Evolutionary conservation across 2,888 invertebrate genomes (phyloP).

Genomic region (Drosophila quinaria): DNA sequence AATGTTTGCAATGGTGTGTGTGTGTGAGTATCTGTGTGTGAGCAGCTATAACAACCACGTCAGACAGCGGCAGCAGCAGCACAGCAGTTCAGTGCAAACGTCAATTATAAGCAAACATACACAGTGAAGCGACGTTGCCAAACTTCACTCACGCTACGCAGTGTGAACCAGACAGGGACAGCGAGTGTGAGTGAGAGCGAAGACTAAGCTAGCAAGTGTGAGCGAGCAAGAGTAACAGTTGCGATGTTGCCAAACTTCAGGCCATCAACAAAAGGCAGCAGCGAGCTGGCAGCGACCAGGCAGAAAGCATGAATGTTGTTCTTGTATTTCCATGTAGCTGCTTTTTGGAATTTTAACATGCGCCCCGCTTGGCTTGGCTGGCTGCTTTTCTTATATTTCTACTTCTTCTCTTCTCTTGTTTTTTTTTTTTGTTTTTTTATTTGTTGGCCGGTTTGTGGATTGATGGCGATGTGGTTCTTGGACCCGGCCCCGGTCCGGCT

Average conservation of each 20-base stretch:
- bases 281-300: constrained; percentile 29
- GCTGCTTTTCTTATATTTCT: constrained; percentile 43
- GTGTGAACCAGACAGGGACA: constrained; percentile 34
- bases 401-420: constrained; percentile 28
- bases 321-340: constrained; percentile 76
- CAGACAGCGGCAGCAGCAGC: constrained; percentile 64
- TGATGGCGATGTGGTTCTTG: constrained; percentile 64
- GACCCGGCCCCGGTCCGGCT: constrained; percentile 46
- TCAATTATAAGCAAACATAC: constrained; percentile 78
- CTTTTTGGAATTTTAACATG: constrained; percentile 77
- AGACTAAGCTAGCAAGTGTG: constrained; percentile 12
- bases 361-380: constrained; percentile 59
- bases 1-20: constrained; percentile 19
- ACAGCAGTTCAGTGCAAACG: constrained; percentile 76
- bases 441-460: constrained; percentile 65
- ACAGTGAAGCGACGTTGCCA: constrained; percentile 64
- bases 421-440: constrained; percentile 4
- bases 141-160: constrained; percentile 57
- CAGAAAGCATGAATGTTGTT: constrained; percentile 70
- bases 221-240: constrained; percentile 28
- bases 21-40: constrained; percentile 40
- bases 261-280: constrained; percentile 61
- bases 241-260: constrained; percentile 75
- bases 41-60: constrained; percentile 73
- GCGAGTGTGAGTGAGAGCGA: constrained; percentile 19